A percentile compares a stretch with the other conserved stretches of the same genome.
These are phyloP conservation scores for Acleris sparsana DNA, from an alignment of 2,888 invertebrate genomes.

Conservation along the genomic window DNA sequence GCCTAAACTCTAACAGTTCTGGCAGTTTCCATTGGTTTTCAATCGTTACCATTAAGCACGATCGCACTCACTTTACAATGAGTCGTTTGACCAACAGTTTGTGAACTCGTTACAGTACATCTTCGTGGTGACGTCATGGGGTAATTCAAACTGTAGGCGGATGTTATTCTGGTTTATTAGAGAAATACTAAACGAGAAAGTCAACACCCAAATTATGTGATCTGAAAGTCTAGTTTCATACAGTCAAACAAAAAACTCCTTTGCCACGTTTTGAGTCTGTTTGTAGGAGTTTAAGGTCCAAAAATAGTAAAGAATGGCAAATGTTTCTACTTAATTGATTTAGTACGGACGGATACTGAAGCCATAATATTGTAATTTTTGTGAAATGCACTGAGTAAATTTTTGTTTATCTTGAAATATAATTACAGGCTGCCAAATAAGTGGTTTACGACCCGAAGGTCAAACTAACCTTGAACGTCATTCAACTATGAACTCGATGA, in stretches of 20 bases:
- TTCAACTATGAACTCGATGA: no score
- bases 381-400: no score
- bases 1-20: background rate
- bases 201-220: conserved; percentile 2
- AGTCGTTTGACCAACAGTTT: conserved; percentile 16
- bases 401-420: no score
- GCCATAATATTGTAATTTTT: no score
- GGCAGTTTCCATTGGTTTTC: conserved; percentile 4
- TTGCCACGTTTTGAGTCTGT: no score
- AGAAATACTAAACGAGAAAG: conserved; percentile 6
- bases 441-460: no score
- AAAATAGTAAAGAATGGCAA: no score
- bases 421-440: no score
- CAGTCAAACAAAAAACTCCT: no score
- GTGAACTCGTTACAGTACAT: conserved; percentile 10
- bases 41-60: background rate
- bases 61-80: conserved; percentile 22
- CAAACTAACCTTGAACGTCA: no score
- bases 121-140: conserved; percentile 9
- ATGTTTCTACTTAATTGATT: background rate
- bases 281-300: no score
- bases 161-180: conserved; percentile 8
- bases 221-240: background rate
- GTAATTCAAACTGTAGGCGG: conserved; percentile 8
- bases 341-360: no score